phyloP scores from a whole-genome alignment of 2,797 vertebrate species.

The Gorsachius magnificus region DNA sequence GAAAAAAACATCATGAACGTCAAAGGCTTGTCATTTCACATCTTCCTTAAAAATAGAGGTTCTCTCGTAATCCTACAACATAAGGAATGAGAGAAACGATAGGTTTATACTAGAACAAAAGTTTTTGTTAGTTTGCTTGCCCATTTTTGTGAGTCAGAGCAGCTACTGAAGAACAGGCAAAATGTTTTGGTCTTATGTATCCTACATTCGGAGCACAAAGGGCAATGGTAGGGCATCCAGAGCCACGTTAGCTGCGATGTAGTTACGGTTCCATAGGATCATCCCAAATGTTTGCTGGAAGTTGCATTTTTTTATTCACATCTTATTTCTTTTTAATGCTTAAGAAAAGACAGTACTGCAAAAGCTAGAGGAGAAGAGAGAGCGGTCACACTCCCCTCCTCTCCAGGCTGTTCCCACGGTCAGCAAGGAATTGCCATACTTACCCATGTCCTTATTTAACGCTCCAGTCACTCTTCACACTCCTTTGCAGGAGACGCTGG shows the following conservation, averaged over 20 bases:
- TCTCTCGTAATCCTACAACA: not conserved
- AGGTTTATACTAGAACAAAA: not conserved
- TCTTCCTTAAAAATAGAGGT: not conserved
- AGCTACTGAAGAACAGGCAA: not conserved
- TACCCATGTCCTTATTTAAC: not conserved
- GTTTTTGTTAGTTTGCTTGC: not conserved
- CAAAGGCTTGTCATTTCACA: not conserved
- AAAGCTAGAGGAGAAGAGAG: not conserved
- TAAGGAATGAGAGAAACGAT: not conserved
- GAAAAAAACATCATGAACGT: not conserved
- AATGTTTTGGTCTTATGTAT: not conserved
- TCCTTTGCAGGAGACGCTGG: not conserved
- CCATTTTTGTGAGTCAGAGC: not conserved
- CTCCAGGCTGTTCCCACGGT: not conserved
- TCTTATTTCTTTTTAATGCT: not conserved
- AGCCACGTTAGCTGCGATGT: accelerated
- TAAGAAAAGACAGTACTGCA: not conserved
- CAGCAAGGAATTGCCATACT: not conserved
- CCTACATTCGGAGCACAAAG: not conserved
- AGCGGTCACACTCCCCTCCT: not conserved
- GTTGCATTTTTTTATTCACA: not conserved
- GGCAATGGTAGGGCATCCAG: not conserved
- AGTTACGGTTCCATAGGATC: not conserved
- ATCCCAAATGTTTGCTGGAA: not conserved
- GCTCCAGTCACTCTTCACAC: slow-evolving; percentile 31